phyloP scores from a whole-genome alignment of 2,113 vertebrate genomes.

The Pachyramphus minor region DNA sequence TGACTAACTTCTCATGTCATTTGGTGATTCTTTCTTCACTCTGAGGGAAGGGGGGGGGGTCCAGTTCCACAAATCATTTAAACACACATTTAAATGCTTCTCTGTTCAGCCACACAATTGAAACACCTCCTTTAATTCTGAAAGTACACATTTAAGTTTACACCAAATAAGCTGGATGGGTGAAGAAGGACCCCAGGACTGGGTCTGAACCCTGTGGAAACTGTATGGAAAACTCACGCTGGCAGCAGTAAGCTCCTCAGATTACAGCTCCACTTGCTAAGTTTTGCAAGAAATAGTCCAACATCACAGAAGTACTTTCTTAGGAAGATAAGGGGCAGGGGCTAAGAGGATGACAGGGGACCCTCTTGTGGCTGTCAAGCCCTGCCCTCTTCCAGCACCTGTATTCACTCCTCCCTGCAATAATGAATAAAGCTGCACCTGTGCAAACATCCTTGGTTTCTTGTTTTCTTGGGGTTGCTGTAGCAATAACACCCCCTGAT shows the following conservation, averaged over 20 bases:
- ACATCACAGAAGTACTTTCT: not conserved
- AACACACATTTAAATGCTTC: not conserved
- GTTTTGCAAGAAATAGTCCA: not conserved
- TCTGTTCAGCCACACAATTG: not conserved
- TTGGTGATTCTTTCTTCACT: not conserved
- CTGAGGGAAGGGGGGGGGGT: not conserved
- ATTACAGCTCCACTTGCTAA: not conserved
- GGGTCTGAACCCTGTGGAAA: not conserved
- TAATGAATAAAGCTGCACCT: not conserved
- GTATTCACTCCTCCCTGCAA: not conserved
- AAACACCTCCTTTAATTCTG: not conserved
- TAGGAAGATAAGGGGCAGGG: not conserved
- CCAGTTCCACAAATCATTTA: not conserved
- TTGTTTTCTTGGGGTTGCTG: not conserved
- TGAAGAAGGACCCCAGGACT: not conserved
- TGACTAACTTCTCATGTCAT: not conserved
- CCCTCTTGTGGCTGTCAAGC: accelerated
- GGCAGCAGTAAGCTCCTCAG: not conserved
- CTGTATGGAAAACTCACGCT: not conserved
- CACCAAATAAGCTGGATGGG: not conserved
- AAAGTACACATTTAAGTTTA: not conserved
- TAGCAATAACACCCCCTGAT: not conserved
- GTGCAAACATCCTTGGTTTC: conserved; percentile 1
- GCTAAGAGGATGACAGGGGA: not conserved
- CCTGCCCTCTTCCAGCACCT: not conserved